Percentiles rank a stretch among this genome's conserved stretches.
phyloP scores from a whole-genome alignment of 2,113 vertebrate genomes.

The cattle (Bos taurus) region DNA sequence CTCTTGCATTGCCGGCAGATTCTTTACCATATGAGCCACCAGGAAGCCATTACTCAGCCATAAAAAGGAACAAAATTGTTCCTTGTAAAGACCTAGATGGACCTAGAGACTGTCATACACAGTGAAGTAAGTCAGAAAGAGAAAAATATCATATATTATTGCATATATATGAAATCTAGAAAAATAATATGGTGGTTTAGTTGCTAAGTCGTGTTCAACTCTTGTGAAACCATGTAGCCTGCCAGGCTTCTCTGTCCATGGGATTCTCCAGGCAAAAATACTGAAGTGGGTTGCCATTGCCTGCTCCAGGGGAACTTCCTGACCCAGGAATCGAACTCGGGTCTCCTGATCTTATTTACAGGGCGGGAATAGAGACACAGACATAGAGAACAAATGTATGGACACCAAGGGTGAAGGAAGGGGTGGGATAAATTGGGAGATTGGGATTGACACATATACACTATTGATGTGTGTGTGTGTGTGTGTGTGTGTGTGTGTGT shows the following conservation, averaged over 20 bases:
- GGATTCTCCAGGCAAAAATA: not conserved
- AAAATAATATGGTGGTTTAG: not conserved
- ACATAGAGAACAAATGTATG: not conserved
- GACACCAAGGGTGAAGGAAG: not conserved
- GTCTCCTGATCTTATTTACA: not conserved
- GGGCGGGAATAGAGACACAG: not conserved
- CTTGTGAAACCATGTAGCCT: not conserved
- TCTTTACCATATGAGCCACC: not conserved
- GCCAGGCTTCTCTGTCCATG: not conserved
- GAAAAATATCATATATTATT: not conserved
- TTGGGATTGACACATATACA: not conserved
- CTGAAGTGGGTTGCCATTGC: not conserved
- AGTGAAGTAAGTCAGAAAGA: not conserved
- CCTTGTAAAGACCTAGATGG: not conserved
- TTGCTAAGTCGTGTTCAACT: not conserved
- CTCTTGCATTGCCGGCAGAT: not conserved
- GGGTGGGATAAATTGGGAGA: not conserved
- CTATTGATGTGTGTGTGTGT: not conserved
- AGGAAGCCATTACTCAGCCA: not conserved
- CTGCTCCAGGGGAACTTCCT: not conserved
- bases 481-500: not conserved
- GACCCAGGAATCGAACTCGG: not conserved
- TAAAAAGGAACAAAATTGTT: not conserved
- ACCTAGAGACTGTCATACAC: not conserved
- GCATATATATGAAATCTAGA: not conserved